Conservation (phyloP, 2,888 invertebrate species). For the Gastracanthus pulcherrimus region DNA sequence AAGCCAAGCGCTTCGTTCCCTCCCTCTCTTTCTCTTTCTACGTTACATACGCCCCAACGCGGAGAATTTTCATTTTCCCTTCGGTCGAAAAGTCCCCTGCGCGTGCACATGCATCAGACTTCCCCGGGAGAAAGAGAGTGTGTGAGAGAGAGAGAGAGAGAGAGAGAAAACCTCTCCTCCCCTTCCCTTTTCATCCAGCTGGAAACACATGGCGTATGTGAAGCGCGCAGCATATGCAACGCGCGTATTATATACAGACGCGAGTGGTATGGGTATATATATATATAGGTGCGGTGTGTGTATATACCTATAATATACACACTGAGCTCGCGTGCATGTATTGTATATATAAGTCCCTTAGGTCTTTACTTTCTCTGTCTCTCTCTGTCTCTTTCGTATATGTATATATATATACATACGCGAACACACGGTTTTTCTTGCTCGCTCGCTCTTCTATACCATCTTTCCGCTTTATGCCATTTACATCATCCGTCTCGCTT, state of each 20-base stretch:
- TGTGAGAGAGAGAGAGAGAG: too few species aligned
- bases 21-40: too few species aligned
- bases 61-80: slow-evolving; percentile 9
- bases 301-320: too few species aligned
- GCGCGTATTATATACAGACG: neutral
- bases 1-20: too few species aligned
- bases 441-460: too few species aligned
- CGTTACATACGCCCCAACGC: neutral
- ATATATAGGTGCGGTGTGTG: too few species aligned
- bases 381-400: too few species aligned
- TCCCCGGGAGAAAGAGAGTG: neutral
- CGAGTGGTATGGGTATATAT: too few species aligned
- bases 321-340: too few species aligned
- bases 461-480: too few species aligned
- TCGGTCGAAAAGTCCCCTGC: slow-evolving; percentile 25
- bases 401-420: neutral
- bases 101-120: neutral
- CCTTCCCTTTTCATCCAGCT: slow-evolving; percentile 68
- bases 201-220: slow-evolving; percentile 73
- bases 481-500: too few species aligned
- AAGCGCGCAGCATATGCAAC: neutral
- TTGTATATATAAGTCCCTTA: too few species aligned
- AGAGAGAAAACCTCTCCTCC: slow-evolving; percentile 54
- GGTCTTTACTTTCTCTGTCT: neutral
- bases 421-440: neutral